Conservation (phyloP, 1,140 invertebrate species). For the Drosophila rhopaloa region DNA sequence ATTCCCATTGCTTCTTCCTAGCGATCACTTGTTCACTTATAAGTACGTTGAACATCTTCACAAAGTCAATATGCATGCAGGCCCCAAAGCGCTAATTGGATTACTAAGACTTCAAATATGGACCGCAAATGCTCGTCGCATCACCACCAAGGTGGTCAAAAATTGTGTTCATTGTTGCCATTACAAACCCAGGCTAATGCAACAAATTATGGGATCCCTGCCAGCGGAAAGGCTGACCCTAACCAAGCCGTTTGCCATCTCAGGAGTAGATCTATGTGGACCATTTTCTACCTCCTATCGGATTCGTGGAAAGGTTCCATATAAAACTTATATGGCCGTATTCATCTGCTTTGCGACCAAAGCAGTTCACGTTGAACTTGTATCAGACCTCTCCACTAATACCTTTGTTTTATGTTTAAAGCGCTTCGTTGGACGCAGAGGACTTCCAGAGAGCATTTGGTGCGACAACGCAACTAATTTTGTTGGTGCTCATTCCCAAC, state of each 20-base stretch:
- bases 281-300: background rate
- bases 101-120: too few relatives aligned
- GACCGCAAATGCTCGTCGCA: background rate
- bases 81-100: too few relatives aligned
- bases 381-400: too few relatives aligned
- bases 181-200: background rate
- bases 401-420: too few relatives aligned
- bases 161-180: conserved; percentile 1
- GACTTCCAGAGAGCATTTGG: too few relatives aligned
- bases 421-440: background rate
- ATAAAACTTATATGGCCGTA: conserved; percentile 2
- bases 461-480: background rate
- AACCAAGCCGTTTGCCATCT: too few relatives aligned
- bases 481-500: background rate
- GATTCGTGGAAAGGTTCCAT: background rate
- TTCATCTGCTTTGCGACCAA: background rate
- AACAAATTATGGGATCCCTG: too few relatives aligned
- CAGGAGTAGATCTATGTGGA: too few relatives aligned
- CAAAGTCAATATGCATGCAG: conserved; percentile 1
- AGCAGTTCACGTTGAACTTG: background rate
- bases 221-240: too few relatives aligned
- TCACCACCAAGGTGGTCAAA: background rate
- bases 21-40: background rate
- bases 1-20: background rate
- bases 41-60: background rate